phyloP scores from a whole-genome alignment of 2,797 vertebrate species.

The Notolepis coatsorum region DNA sequence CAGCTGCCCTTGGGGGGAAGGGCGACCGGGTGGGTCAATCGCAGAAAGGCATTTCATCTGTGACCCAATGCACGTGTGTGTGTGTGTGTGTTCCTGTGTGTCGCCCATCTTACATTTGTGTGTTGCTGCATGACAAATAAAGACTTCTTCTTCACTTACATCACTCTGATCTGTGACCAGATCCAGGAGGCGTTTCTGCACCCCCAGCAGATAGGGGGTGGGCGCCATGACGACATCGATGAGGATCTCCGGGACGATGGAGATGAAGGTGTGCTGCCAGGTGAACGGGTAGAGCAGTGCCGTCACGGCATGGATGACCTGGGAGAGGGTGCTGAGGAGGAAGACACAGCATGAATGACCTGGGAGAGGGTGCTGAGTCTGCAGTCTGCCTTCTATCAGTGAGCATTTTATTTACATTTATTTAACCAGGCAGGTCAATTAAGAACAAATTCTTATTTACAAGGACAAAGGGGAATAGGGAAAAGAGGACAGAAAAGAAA shows the following conservation, averaged over 20 bases:
- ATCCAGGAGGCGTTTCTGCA: constrained; percentile 86
- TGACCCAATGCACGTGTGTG: too few relatives aligned
- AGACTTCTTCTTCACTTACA: too few relatives aligned
- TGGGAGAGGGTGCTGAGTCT: constrained; percentile 92
- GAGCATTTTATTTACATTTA: not conserved
- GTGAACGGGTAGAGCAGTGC: constrained; percentile 96
- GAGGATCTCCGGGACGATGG: constrained; percentile 91
- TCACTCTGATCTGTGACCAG: constrained; percentile 84
- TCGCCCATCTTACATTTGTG: too few relatives aligned
- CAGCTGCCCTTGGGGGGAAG: too few relatives aligned
- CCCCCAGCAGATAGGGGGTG: constrained; percentile 94
- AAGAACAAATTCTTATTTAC: too few relatives aligned
- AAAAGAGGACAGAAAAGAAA: too few relatives aligned
- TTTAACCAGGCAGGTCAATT: not conserved
- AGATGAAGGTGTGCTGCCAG: constrained; percentile 97
- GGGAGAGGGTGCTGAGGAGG: constrained; percentile 87
- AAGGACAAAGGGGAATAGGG: too few relatives aligned
- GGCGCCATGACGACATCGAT: constrained; percentile 94
- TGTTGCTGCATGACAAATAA: too few relatives aligned
- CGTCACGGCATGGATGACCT: constrained; percentile 91
- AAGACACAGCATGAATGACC: constrained; percentile 86
- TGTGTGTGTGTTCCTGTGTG: too few relatives aligned
- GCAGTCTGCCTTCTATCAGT: too few relatives aligned
- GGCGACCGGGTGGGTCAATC: too few relatives aligned
- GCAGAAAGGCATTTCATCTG: too few relatives aligned